Base-by-base conservation (phyloP, 2,888 invertebrate species). In the Calliscelio sp. region DNA sequence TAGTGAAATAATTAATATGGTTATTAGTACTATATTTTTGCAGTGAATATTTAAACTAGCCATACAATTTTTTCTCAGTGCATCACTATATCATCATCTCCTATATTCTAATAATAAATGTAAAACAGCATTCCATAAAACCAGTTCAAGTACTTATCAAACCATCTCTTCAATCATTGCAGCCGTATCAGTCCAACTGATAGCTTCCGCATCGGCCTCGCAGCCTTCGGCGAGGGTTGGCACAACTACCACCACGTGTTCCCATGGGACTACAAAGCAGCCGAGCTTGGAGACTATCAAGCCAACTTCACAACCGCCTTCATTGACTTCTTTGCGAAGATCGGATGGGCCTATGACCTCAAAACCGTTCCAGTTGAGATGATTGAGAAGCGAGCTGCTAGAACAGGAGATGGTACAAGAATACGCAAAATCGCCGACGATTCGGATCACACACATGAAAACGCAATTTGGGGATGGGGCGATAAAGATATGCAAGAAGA, bases 171-270 rank as follows among this genome's bases (percentile, higher is more conserved):
- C 11, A 41, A 16, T 38, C 6, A 90, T 89, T 93, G 0, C 92
- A 95, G 95, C 86, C 93, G 94, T 78, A 96, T 96, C 89, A 95
- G 95, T 88, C 95, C 97, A 0, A 95, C 96, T 0, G 96, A 97
- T 91, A 96, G 95, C 89, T 92, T 94, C 80, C 89, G 94, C 0
- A 96, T 97, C 0, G 95, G 96, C 0, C 92, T 96, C 7, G 93
- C 95, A 44, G 96, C 97, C 0, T 94, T 95, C 55, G 96, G 97
- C 20, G 96, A 97, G 91, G 97, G 97, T 11, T 97, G 97, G 96
- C 97, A 97, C 93, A 97, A 97, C 93, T 97, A 97, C 92, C 97
- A 97, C 89, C 97, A 97, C 92, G 96, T 96, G 20, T 97, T 97
- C 93, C 97, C 97, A 0, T 97, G 96, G 95, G 96, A 96, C 90